Conservation (phyloP, 2,888 invertebrate species). For the Mechanitis mazaeus region DNA sequence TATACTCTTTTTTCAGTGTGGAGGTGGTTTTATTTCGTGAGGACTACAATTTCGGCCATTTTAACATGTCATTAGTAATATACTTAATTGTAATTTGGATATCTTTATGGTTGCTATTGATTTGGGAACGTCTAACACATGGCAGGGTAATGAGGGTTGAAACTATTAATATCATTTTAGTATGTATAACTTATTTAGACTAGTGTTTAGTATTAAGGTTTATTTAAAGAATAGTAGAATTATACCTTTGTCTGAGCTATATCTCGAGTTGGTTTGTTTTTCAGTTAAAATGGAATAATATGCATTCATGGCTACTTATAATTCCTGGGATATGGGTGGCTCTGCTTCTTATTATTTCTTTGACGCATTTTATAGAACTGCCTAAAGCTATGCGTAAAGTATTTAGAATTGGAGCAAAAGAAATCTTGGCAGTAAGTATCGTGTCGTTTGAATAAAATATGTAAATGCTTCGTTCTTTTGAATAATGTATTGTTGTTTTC, state of each 20-base stretch:
- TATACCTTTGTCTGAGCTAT: background rate
- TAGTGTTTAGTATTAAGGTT: no score
- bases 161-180: no score
- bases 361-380: constrained; percentile 34
- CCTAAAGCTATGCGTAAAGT: constrained; percentile 38
- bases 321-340: constrained; percentile 55
- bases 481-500: constrained; percentile 4
- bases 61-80: constrained; percentile 44
- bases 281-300: constrained; percentile 57
- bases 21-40: constrained; percentile 50
- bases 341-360: constrained; percentile 39
- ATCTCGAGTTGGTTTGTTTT: background rate
- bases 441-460: background rate
- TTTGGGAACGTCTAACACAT: constrained; percentile 45
- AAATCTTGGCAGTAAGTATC: constrained; percentile 48
- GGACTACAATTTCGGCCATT: constrained; percentile 36
- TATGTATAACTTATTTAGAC: no score
- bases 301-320: constrained; percentile 44
- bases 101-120: constrained; percentile 49
- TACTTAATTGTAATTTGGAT: constrained; percentile 46
- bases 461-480: background rate
- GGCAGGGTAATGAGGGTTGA: constrained; percentile 36
- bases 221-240: no score
- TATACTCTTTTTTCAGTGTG: constrained; percentile 40
- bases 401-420: constrained; percentile 46